Base-by-base conservation (phyloP, 2,888 invertebrate genomes). In the Chalcosyrphus nemorum region DNA sequence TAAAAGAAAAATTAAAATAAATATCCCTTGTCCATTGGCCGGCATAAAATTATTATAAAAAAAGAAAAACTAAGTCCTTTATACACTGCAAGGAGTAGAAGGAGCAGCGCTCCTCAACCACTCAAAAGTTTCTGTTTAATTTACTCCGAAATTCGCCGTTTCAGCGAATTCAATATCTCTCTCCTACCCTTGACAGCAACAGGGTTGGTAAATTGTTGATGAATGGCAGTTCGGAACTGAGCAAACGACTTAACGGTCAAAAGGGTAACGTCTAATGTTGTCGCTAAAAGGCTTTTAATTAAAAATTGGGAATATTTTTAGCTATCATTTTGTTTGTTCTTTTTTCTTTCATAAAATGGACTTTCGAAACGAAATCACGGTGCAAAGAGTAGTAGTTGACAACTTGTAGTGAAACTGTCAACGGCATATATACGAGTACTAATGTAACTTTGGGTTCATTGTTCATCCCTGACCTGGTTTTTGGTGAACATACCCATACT, bases 391-490 rank as follows among this genome's bases (percentile, higher is more conserved):
- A 2, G 47, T 52, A 2, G 21, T 43, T 15, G 11, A 41, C 54
- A 54, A 52, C 41, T 21, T 68, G n/a, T 68, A 17, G 9, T 29
- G 6, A 57, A 77, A 82, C 54, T 78, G 72, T 82, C 82, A 68
- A 68, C 57, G 66, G 47, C 78, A 78, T 63, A 38, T 41, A n/a
- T n/a, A n/a, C n/a, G n/a, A n/a, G n/a, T n/a, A 56, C 56, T 27
- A 57, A 72, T 77, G 61, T 82, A 66, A 77, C 41, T 72, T 82
- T 61, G 50, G 74, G 47, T 82, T 72, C 52, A 35, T 41, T 56
- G 54, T 82, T 61, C 77, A 82, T 78, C 78, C 78, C 72, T 82
- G 82, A 82, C 82, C 77, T 63, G 77, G 50, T 43, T 78, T 11
- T 6, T 13, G 32, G 4, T 15, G 63, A 21, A 45, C 32, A 61